A percentile compares a stretch with the other conserved stretches of the same genome.
These are phyloP conservation scores for Carterocephalus palaemon DNA, from an alignment of 2,888 invertebrate genomes.

Conservation along the genomic window DNA sequence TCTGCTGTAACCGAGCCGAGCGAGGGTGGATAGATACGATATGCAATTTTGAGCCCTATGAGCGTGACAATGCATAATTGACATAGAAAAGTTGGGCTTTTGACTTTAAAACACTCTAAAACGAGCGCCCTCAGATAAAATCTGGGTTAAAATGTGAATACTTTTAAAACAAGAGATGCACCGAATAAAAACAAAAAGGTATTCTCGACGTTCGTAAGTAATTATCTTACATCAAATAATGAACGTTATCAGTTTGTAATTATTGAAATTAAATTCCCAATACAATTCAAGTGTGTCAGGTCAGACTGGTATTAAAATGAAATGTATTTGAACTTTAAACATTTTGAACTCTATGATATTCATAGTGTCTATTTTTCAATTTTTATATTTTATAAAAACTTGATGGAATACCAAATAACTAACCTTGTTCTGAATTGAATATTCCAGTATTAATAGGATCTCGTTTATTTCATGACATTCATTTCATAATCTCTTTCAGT, in stretches of 20 bases:
- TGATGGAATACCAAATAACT: no score
- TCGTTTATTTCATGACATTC: not conserved
- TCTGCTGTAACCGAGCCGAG: not conserved
- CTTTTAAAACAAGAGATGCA: constrained; percentile 22
- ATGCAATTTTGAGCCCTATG: constrained; percentile 13
- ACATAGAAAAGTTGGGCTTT: constrained; percentile 19
- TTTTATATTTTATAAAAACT: no score
- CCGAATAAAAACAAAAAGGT: constrained; percentile 6
- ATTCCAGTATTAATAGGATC: no score
- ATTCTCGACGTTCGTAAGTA: not conserved
- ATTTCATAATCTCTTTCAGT: constrained; percentile 6
- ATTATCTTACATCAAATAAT: not conserved
- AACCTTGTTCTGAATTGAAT: no score
- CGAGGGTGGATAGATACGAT: constrained; percentile 2
- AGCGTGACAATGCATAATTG: constrained; percentile 25
- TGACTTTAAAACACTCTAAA: constrained; percentile 20
- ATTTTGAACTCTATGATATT: no score
- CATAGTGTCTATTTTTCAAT: no score
- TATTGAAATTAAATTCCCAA: no score
- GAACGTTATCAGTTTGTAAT: no score
- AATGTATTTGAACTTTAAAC: no score
- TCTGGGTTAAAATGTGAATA: constrained; percentile 25
- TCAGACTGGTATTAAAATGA: no score
- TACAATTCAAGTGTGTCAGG: no score
- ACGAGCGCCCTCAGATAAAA: constrained; percentile 20